Percentiles rank a stretch among this genome's conserved stretches.
These are phyloP conservation scores for Hyaena hyaena DNA, from an alignment of 2,113 vertebrate species.

Conservation along the genomic window DNA sequence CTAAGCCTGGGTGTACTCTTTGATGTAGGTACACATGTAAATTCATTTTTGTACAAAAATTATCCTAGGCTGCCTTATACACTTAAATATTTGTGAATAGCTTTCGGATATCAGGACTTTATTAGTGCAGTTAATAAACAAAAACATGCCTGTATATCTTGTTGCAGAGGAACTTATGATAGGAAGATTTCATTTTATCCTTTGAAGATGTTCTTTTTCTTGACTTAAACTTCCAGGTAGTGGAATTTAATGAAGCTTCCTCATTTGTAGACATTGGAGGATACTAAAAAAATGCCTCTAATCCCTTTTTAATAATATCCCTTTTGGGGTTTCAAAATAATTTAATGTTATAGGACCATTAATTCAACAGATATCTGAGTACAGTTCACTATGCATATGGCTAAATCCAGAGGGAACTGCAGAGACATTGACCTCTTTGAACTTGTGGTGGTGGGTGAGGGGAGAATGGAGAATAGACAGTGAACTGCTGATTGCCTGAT, in stretches of 20 bases:
- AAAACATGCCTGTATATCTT: not conserved
- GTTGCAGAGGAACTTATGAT: conserved; percentile 27
- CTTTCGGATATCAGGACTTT: conserved; percentile 21
- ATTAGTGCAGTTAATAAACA: not conserved
- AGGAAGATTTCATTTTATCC: conserved; percentile 41
- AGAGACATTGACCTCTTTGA: not conserved
- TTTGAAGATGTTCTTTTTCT: conserved; percentile 48
- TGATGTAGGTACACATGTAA: not conserved
- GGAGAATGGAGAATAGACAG: not conserved
- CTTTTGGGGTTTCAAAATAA: conserved; percentile 33
- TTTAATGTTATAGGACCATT: conserved; percentile 27
- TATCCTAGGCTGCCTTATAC: conserved; percentile 8
- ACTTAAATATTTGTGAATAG: not conserved
- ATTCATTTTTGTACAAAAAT: not conserved
- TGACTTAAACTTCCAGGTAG: conserved; percentile 13
- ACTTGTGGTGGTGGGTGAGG: not conserved
- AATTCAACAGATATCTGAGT: conserved; percentile 40
- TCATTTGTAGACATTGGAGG: conserved; percentile 52
- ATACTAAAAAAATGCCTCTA: conserved; percentile 31
- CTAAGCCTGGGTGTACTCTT: not conserved
- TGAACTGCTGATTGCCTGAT: not conserved
- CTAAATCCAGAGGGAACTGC: not conserved
- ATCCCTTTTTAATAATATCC: conserved; percentile 20
- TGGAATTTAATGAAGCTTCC: conserved; percentile 19
- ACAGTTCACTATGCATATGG: not conserved